Base-by-base conservation (phyloP, 1,140 invertebrate species). In the Chrysomallon squamiferum region DNA sequence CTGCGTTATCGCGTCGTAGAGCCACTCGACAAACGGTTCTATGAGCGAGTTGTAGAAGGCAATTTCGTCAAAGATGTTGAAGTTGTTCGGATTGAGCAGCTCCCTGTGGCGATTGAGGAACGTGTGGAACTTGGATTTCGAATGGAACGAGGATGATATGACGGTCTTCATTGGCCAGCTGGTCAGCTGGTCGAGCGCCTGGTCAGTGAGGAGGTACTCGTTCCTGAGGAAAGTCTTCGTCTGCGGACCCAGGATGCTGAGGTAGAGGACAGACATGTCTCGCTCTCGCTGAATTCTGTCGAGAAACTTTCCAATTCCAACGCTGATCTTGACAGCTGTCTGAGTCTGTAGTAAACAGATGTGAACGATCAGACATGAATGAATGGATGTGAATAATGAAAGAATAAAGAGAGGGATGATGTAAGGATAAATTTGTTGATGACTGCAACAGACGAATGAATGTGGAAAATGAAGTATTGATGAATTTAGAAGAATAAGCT, bases 191-290 rank as follows among this genome's bases (percentile, higher is more conserved):
- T 69, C 64, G 1, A 78, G 49, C 3, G 74, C 74, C 30, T 69
- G 62, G 64, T 72, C 71, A n/a, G 76, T 78, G 2, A 73, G 62
- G 18, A 74, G 71, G 50, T 79, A 79, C 56, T 76, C 74, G 27
- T 74, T 70, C 33, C 75, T 62, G 1, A 80, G 66, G 38, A 78
- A 80, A 1, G 72, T 74, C 47, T 71, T 74, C 3, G 78, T 80
- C 54, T 76, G 72, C 4, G 78, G 74, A 15, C 78, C 78, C 18
- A 78, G 61, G 61, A 66, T 76, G 49, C 74, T 78, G 0, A 78
- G 70, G 45, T 80, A 75, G 15, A 80, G 49, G 5, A 77, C 73
- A n/a, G 71, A 78, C 78, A 78, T 78, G 43, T 75, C 78, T 20
- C 76, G 62, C 43, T 80, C 78, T 18, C 71, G 59, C 52, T 80